Evolutionary conservation across 2,113 vertebrate species (phyloP).

Genomic region (Boulengeromyrus knoepffleri): DNA sequence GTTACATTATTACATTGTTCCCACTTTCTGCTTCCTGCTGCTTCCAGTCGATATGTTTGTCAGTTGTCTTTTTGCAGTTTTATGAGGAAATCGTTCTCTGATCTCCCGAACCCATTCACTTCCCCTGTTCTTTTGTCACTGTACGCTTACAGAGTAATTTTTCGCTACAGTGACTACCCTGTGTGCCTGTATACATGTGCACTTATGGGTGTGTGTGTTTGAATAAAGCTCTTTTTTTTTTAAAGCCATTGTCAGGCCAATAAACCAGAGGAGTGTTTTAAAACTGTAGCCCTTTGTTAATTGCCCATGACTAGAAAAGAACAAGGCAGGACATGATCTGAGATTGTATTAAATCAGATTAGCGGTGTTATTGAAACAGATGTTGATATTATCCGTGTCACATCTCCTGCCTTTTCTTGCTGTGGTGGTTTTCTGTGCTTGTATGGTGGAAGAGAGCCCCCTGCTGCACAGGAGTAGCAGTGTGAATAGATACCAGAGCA

Average conservation of each 20-base stretch:
- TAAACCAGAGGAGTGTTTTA: background rate
- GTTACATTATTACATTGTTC: constrained; percentile 7
- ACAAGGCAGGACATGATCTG: background rate
- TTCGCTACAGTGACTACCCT: background rate
- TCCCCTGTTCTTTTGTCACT: background rate
- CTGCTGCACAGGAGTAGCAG: background rate
- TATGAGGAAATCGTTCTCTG: background rate
- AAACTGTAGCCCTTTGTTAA: background rate
- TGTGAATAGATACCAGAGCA: background rate
- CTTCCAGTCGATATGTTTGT: background rate
- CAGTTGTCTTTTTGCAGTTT: background rate
- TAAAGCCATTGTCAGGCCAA: background rate
- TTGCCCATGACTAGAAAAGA: background rate
- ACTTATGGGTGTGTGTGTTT: background rate
- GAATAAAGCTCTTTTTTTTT: background rate
- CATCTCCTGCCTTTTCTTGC: background rate
- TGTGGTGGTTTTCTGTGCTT: no score
- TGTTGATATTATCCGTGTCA: constrained; percentile 2
- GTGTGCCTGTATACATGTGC: background rate
- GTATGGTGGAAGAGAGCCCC: background rate
- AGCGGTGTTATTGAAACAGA: constrained; percentile 9
- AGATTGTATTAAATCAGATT: constrained; percentile 11
- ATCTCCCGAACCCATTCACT: background rate
- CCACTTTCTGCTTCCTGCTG: background rate
- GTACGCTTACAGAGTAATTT: background rate